Evolutionary conservation across 2,888 invertebrate species (phyloP), one percentile per base, ranked within the genome.

Genomic region (Hipparchia semele): DNA sequence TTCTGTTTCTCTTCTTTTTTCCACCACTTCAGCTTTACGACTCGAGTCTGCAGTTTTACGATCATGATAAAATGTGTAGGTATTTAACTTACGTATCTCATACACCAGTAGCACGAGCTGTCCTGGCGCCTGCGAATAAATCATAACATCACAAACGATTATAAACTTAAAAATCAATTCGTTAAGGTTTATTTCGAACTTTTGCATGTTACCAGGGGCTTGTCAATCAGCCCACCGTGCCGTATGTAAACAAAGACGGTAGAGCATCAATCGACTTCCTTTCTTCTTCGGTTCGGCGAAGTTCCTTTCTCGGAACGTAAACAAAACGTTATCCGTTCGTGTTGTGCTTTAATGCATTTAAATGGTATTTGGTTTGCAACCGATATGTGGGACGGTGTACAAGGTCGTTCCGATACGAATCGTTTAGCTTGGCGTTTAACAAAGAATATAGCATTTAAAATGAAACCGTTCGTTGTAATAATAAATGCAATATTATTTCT

Each of bases 241-340:
- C 66, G 13, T 68, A 69, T 73, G 84, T 86, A 87, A 87, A 87
- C 86, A 87, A 84, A 83, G 79, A 80, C 79, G 81, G 76, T 78
- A 75, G 79, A 81, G 80, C 83, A 81, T 73, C 66, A 72, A 68
- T 82, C 84, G 81, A 84, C 82, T 84, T 85, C 88, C 87, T 82
- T 85, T 86, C 84, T 86, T 86, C 83, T 39, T 84, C 84, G 82
- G 79, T 87, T 87, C 86, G 81, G 46, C 80, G 85, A 86, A 86
- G 80, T 82, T 82, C 81, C 80, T 79, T 88, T 87, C 87, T 82
- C 79, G 79, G 84, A 86, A 88, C 80, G 79, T 81, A 86, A 87
- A 81, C 80, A 81, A 81, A 69, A 79, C 70, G 73, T 74, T 76
- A 75, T 74, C 77, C 75, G 71, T 73, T 23, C 73, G 66, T 72